These are phyloP conservation scores for Anableps anableps DNA, from an alignment of 2,797 vertebrate genomes.

Conservation along the genomic window DNA sequence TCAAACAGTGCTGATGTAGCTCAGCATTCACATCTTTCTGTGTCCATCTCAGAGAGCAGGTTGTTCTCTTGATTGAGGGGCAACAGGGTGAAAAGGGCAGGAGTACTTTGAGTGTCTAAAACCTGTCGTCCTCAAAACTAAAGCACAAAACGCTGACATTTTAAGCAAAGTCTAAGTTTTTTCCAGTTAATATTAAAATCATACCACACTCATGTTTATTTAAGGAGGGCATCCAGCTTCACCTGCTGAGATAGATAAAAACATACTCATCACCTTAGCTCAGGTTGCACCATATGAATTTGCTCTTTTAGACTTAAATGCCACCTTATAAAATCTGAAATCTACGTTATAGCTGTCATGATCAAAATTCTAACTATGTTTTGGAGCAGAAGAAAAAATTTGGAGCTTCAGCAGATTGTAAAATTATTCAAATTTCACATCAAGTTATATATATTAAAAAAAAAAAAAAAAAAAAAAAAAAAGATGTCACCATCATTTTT, in stretches of 20 bases:
- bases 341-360: neutral
- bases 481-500: neutral
- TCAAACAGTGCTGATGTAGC: conserved; percentile 34
- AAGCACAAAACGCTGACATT: conserved; percentile 3
- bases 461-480: too few species aligned
- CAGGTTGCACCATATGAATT: neutral
- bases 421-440: neutral
- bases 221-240: conserved; percentile 23
- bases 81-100: conserved; percentile 31
- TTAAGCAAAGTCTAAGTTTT: conserved; percentile 8
- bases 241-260: conserved; percentile 19
- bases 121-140: neutral
- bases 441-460: too few species aligned
- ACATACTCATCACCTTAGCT: neutral
- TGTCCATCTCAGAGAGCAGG: conserved; percentile 28
- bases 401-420: neutral
- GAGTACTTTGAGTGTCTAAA: neutral
- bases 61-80: conserved; percentile 44
- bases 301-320: neutral
- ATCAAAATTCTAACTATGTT: too few species aligned
- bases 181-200: conserved; percentile 47
- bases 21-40: conserved; percentile 41
- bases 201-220: conserved; percentile 41
- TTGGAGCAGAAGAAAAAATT: neutral
- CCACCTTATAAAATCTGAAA: neutral